phyloP scores from a whole-genome alignment of 1,140 invertebrate genomes.

The Semibalanus balanoides region DNA sequence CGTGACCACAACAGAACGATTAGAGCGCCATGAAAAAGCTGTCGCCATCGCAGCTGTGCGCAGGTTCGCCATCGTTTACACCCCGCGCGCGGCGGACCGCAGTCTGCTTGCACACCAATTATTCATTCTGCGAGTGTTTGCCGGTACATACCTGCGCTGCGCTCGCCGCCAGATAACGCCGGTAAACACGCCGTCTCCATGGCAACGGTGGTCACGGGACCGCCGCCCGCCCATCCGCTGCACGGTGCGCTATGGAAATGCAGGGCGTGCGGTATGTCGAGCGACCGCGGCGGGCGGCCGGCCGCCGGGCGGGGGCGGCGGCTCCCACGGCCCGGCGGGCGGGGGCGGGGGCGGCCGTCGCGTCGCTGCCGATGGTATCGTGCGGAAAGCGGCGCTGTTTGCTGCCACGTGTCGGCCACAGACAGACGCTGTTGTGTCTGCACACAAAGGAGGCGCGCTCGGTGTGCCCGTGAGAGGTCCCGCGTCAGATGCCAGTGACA shows the following conservation, averaged over 20 bases:
- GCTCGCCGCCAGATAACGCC: background rate
- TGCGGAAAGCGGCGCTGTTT: too few relatives aligned
- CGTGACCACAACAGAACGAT: too few relatives aligned
- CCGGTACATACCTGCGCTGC: background rate
- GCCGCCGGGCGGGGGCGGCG: too few relatives aligned
- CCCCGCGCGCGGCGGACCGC: too few relatives aligned
- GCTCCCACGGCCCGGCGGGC: background rate
- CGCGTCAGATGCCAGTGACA: too few relatives aligned
- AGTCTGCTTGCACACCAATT: background rate
- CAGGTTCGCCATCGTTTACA: too few relatives aligned
- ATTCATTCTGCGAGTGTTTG: background rate
- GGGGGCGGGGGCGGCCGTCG: too few relatives aligned
- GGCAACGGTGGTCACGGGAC: background rate
- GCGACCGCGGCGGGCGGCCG: too few relatives aligned
- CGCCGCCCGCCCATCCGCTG: background rate
- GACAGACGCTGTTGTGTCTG: background rate
- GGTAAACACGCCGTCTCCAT: conserved; percentile 1
- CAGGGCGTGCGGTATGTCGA: background rate
- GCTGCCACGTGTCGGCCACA: too few relatives aligned
- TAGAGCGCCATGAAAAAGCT: too few relatives aligned
- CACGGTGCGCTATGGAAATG: background rate
- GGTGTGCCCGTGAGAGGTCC: background rate
- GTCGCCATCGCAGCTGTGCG: too few relatives aligned
- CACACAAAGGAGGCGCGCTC: background rate
- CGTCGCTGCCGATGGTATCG: too few relatives aligned